A percentile compares a stretch with the other conserved stretches of the same genome.
Evolutionary conservation across 2,797 vertebrate genomes (phyloP).

Genomic region (Brachyalestes nurse): DNA sequence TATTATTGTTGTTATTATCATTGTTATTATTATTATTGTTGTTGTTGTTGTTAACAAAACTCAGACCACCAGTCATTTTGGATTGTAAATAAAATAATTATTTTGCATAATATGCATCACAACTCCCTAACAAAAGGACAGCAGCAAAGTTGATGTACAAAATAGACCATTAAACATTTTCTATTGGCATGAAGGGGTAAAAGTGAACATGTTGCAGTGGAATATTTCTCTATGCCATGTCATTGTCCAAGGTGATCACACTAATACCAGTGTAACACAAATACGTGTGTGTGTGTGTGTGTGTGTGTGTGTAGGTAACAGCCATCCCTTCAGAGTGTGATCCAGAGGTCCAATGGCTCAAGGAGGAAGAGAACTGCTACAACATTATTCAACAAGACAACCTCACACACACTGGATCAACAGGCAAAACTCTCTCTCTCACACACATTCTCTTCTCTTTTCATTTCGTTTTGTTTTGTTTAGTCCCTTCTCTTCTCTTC

Average conservation of each 20-base stretch:
- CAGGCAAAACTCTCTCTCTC: constrained; percentile 27
- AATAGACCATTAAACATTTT: neutral
- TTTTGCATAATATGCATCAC: too few relatives aligned
- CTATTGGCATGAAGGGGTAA: neutral
- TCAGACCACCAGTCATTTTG: too few relatives aligned
- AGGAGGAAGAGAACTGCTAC: constrained; percentile 74
- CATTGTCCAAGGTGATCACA: neutral
- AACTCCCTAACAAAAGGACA: too few relatives aligned
- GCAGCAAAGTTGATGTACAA: neutral
- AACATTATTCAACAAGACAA: constrained; percentile 66
- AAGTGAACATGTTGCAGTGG: neutral
- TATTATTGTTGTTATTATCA: too few relatives aligned
- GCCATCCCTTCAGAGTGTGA: constrained; percentile 73
- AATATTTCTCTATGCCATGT: neutral
- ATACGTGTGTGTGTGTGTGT: constrained; percentile 11
- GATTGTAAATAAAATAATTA: too few relatives aligned
- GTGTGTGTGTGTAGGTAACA: constrained; percentile 60
- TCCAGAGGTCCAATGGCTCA: constrained; percentile 67
- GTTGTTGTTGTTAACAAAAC: too few relatives aligned
- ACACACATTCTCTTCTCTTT: neutral
- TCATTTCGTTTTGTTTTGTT: too few relatives aligned
- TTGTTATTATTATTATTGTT: too few relatives aligned
- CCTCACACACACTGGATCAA: constrained; percentile 24
- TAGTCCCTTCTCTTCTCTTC: neutral
- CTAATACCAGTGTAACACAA: neutral